Conservation (phyloP, 2,113 vertebrate species). For the Carettochelys insculpta region DNA sequence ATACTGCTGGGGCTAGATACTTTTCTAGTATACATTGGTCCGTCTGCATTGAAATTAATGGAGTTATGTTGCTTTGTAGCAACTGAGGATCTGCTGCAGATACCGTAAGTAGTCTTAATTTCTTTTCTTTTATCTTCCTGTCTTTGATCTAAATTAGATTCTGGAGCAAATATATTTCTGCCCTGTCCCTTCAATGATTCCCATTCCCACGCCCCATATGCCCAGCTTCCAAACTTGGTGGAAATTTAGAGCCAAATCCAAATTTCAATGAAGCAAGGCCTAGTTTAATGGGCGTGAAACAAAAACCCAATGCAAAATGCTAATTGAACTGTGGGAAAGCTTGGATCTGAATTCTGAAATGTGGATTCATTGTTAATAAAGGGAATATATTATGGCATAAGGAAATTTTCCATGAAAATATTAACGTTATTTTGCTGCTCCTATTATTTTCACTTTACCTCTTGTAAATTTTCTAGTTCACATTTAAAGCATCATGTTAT, state of each 20-base stretch:
- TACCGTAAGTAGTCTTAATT: background rate
- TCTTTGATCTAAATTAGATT: background rate
- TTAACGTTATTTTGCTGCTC: background rate
- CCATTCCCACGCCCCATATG: too few species aligned
- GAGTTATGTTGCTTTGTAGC: background rate
- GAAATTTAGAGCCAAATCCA: background rate
- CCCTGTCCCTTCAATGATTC: too few species aligned
- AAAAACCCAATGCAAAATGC: background rate
- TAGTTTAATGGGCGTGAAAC: background rate
- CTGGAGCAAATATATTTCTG: background rate
- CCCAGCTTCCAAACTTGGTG: background rate
- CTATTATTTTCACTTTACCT: background rate
- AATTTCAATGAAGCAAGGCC: background rate
- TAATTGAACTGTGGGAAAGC: background rate
- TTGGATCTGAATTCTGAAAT: background rate
- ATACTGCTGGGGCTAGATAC: background rate
- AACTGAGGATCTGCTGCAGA: background rate
- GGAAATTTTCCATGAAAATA: background rate
- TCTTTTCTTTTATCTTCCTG: background rate
- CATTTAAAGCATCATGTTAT: background rate
- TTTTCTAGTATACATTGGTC: background rate
- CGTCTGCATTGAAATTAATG: background rate
- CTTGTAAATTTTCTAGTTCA: background rate
- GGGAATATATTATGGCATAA: background rate
- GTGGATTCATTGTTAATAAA: background rate